Conservation (phyloP, 2,888 invertebrate species). For the Anthrax anthrax region DNA sequence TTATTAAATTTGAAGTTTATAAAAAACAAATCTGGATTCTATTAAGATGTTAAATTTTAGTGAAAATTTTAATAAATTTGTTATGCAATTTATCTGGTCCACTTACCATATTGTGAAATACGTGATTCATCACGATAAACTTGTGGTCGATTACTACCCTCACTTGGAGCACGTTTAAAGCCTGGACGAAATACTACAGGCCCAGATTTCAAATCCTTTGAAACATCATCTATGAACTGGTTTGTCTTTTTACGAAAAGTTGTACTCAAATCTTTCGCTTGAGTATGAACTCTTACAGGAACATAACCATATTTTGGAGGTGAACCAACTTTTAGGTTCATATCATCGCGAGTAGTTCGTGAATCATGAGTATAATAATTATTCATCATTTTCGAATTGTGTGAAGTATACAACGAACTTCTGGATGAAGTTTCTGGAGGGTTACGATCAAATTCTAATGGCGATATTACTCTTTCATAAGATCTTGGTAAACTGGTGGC, state of each 20-base stretch:
- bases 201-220: conserved; percentile 41
- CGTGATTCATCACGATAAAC: conserved; percentile 56
- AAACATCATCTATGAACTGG: conserved; percentile 50
- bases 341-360: conserved; percentile 22
- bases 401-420: conserved; percentile 15
- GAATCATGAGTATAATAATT: conserved; percentile 2
- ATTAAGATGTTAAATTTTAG: not conserved
- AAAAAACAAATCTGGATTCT: not conserved
- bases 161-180: conserved; percentile 32
- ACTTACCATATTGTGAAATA: conserved; percentile 55
- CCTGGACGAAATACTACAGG: conserved; percentile 28
- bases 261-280: conserved; percentile 50
- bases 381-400: not conserved
- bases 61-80: not conserved
- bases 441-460: conserved; percentile 46
- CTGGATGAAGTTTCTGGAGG: conserved; percentile 36
- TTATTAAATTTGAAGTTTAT: not conserved
- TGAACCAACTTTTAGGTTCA: conserved; percentile 40
- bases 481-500: conserved; percentile 39
- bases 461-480: conserved; percentile 40
- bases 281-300: conserved; percentile 34
- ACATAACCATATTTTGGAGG: conserved; percentile 45
- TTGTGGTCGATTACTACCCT: conserved; percentile 41
- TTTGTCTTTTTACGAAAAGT: conserved; percentile 54
- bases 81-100: not conserved